These are phyloP conservation scores for Synergus umbraculus DNA, from an alignment of 2,888 invertebrate species.

Conservation along the genomic window DNA sequence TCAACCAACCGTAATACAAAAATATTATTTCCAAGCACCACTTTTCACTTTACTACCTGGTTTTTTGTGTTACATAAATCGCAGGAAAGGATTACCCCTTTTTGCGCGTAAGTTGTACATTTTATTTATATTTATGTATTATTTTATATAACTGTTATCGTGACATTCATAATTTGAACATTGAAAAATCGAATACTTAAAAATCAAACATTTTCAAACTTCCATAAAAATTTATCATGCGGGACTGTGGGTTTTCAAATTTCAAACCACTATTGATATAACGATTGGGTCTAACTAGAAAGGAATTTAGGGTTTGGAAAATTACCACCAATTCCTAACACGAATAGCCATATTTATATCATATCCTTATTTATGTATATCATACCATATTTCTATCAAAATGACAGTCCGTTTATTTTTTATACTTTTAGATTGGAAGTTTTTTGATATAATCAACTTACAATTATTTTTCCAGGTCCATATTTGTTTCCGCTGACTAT, in stretches of 20 bases:
- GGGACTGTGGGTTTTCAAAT: not conserved
- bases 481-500: not conserved
- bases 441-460: not conserved
- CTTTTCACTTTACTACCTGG: constrained; percentile 41
- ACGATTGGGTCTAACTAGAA: too few relatives aligned
- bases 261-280: not conserved
- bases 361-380: too few relatives aligned
- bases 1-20: constrained; percentile 53
- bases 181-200: too few relatives aligned
- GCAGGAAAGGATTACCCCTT: constrained; percentile 51
- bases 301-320: too few relatives aligned
- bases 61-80: constrained; percentile 49
- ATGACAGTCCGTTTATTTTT: too few relatives aligned
- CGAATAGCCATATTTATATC: too few relatives aligned
- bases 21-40: constrained; percentile 51
- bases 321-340: too few relatives aligned
- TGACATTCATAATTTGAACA: not conserved
- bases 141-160: not conserved
- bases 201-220: too few relatives aligned
- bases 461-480: not conserved
- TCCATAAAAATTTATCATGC: not conserved
- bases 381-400: too few relatives aligned
- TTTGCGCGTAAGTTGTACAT: constrained; percentile 56
- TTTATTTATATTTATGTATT: constrained; percentile 5
- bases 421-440: not conserved